phyloP scores from a whole-genome alignment of 2,888 invertebrate species.

The Harmothoe impar region DNA sequence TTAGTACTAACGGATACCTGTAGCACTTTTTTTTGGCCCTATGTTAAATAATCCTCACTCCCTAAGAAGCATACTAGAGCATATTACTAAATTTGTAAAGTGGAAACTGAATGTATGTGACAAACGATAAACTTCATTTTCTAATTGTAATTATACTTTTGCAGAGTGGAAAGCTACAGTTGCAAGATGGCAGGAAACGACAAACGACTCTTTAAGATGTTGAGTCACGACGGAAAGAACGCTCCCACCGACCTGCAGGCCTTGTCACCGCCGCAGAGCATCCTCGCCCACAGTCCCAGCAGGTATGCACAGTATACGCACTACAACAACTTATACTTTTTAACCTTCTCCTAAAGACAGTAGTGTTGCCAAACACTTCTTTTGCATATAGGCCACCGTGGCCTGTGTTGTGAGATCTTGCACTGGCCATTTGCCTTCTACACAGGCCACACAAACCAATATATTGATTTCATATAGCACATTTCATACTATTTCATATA shows the following conservation, averaged over 20 bases:
- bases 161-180: constrained; percentile 90
- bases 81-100: no score
- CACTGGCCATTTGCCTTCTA: no score
- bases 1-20: no score
- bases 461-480: no score
- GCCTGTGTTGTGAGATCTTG: background rate
- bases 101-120: no score
- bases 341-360: background rate
- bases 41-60: no score
- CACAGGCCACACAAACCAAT: no score
- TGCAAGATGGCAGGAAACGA: constrained; percentile 99
- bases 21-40: no score
- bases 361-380: background rate
- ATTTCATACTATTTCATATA: no score
- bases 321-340: background rate
- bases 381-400: background rate
- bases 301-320: constrained; percentile 80
- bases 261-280: constrained; percentile 89
- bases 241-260: constrained; percentile 95
- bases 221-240: constrained; percentile 89
- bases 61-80: no score
- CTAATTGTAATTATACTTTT: no score
- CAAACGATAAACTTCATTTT: no score
- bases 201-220: constrained; percentile 96
- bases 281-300: constrained; percentile 79